Base-by-base conservation (phyloP, 2,797 vertebrate genomes). In the Vireo griseus region DNA sequence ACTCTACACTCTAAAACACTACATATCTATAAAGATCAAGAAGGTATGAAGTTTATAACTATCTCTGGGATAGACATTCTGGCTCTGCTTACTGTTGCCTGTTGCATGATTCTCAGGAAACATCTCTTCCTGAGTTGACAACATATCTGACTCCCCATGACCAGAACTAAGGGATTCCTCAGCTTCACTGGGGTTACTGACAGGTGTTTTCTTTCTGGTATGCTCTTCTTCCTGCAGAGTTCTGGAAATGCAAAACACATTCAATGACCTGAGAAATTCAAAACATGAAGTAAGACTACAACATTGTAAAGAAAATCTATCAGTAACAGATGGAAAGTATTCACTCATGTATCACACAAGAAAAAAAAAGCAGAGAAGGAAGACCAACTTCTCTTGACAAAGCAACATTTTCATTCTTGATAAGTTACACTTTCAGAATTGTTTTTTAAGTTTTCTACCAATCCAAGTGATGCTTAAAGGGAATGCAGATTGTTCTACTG, bases 101-200 rank as follows among this genome's bases (percentile, higher is more conserved):
- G 97, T 57, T 54, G 96, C 96, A 78, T 95, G 98, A 69, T 97
- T 98, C 33, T 97, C 96, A 2, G 99, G 98, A 94, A 99, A 99
- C 97, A 99, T 93, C 88, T 99, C 99, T 76, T 99, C 98, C 94
- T 99, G 99, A 31, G 98, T 99, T 63, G 99, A 99, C 71, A 98
- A 92, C 58, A 99, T 73, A 89, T 98, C 98, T 13, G 78, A 88
- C 65, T 98, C 98, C 71, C 97, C 92, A 8, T 73, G 88, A 82
- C 90, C 96, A 58, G 97, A 95, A 66, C 63, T 73, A 26, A 71
- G 28, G 19, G 80, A 39, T 39, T 96, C 91, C 54, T 97, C 90
- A 61, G 86, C 14, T 98, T 98, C 94, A 98, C 96, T 89, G 74
- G 97, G 93, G 48, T 94, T 97, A 92, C 97, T 98, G 91, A 97